phyloP scores from a whole-genome alignment of 2,113 vertebrate species.

The Takifugu flavidus region DNA sequence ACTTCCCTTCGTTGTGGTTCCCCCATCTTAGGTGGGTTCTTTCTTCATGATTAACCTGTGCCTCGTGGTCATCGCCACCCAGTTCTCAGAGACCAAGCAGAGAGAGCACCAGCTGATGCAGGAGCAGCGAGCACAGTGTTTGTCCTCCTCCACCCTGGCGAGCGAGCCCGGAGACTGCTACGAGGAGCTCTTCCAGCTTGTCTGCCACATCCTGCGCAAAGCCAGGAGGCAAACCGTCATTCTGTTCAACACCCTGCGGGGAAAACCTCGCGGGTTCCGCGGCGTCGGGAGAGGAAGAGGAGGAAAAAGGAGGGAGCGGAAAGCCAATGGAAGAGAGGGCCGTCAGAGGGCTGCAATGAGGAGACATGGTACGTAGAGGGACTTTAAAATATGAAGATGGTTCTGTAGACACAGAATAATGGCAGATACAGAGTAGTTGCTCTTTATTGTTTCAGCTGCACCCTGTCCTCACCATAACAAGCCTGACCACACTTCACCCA shows the following conservation, averaged over 20 bases:
- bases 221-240: slow-evolving; percentile 79
- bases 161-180: slow-evolving; percentile 96
- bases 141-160: slow-evolving; percentile 91
- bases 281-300: slow-evolving; percentile 49
- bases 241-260: slow-evolving; percentile 79
- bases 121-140: slow-evolving; percentile 87
- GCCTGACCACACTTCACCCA: slow-evolving; percentile 62
- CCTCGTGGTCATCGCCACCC: slow-evolving; percentile 96
- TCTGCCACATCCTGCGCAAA: slow-evolving; percentile 91
- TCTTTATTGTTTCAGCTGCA: slow-evolving; percentile 55
- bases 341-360: slow-evolving; percentile 21
- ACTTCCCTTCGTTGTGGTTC: neutral
- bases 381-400: no score
- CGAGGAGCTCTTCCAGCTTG: slow-evolving; percentile 92
- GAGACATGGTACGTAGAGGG: slow-evolving; percentile 39
- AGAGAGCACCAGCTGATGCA: slow-evolving; percentile 98
- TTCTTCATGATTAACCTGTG: slow-evolving; percentile 94
- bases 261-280: slow-evolving; percentile 60
- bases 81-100: slow-evolving; percentile 98
- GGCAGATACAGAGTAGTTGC: neutral
- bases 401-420: neutral
- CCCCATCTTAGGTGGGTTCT: slow-evolving; percentile 78
- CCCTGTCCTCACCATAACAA: slow-evolving; percentile 77
- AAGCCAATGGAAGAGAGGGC: slow-evolving; percentile 36
- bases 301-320: slow-evolving; percentile 29